These are phyloP conservation scores for Gymnopithys bicolor DNA, from an alignment of 2,797 vertebrate species.

Conservation along the genomic window DNA sequence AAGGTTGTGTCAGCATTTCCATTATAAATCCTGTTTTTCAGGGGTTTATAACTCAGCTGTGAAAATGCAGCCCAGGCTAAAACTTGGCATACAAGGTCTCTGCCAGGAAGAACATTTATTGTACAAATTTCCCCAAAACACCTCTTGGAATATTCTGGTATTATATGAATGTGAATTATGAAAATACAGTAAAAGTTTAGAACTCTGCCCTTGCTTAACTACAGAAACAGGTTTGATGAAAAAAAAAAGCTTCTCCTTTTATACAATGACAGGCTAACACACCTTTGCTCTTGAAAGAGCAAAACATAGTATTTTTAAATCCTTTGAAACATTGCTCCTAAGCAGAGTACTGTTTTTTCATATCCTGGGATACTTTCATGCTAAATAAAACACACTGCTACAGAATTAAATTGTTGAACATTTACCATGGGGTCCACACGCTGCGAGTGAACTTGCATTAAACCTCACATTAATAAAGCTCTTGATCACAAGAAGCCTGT, in stretches of 20 bases:
- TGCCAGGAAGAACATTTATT: slow-evolving; percentile 57
- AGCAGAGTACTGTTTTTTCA: background rate
- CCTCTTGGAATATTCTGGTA: background rate
- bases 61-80: slow-evolving; percentile 73
- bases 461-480: slow-evolving; percentile 53
- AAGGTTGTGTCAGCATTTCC: slow-evolving; percentile 64
- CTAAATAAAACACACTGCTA: slow-evolving; percentile 43
- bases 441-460: slow-evolving; percentile 30
- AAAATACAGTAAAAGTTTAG: background rate
- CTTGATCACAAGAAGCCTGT: slow-evolving; percentile 51
- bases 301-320: background rate
- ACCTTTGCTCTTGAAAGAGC: background rate
- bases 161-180: background rate
- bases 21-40: slow-evolving; percentile 75
- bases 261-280: background rate
- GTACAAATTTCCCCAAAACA: slow-evolving; percentile 5
- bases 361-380: slow-evolving; percentile 31
- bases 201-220: background rate
- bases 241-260: background rate
- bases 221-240: background rate
- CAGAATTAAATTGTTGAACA: slow-evolving; percentile 23
- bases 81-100: slow-evolving; percentile 65
- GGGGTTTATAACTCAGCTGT: slow-evolving; percentile 74
- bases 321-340: background rate
- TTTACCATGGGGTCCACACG: background rate